These are phyloP conservation scores for Thera obeliscata DNA, from an alignment of 2,888 invertebrate genomes.

Conservation along the genomic window DNA sequence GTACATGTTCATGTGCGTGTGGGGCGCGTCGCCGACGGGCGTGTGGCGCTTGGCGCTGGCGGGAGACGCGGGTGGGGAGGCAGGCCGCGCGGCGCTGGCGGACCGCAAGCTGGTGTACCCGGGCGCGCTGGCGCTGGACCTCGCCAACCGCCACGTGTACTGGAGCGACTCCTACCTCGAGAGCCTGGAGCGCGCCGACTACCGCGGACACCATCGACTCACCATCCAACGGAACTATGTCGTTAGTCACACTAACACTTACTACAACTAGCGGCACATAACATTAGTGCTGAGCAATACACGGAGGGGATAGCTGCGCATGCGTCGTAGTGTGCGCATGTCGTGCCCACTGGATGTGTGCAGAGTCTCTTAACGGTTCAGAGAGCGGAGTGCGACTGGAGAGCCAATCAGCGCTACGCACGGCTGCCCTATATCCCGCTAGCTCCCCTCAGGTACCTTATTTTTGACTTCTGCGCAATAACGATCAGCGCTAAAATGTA, in stretches of 20 bases:
- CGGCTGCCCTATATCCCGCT: too few species aligned
- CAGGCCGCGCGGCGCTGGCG: constrained; percentile 79
- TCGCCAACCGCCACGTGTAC: constrained; percentile 88
- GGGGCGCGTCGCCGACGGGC: constrained; percentile 87
- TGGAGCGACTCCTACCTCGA: constrained; percentile 93
- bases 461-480: too few species aligned
- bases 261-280: too few species aligned
- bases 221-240: constrained; percentile 83
- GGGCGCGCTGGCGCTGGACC: constrained; percentile 89
- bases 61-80: constrained; percentile 44
- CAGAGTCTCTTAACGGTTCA: too few species aligned
- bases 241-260: constrained; percentile 51
- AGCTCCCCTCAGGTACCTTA: too few species aligned
- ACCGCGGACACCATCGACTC: constrained; percentile 87
- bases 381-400: too few species aligned
- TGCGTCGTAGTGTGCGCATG: too few species aligned
- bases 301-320: too few species aligned
- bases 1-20: constrained; percentile 90
- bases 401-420: too few species aligned
- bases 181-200: constrained; percentile 90
- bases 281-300: too few species aligned
- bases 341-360: too few species aligned
- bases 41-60: constrained; percentile 87
- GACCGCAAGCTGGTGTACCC: constrained; percentile 90
- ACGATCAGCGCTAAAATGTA: too few species aligned